Evolutionary conservation across 1,140 invertebrate genomes (phyloP), one percentile per base, ranked within the genome.

Genomic region (Zaprionus ghesquierei): DNA sequence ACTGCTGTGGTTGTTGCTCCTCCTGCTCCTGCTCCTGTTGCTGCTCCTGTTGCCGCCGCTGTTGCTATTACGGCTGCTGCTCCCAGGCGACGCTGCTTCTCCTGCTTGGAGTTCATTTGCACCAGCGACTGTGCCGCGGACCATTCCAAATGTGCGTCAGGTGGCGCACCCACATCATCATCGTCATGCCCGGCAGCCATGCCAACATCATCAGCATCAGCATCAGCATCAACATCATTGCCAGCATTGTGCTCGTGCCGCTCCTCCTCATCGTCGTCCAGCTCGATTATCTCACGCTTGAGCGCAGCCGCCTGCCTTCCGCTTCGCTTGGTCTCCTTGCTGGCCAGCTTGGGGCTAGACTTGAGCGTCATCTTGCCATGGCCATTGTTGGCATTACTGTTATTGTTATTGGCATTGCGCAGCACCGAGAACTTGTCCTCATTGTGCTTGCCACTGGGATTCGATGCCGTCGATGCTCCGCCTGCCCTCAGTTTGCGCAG

Each of bases 81-180:
- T 56, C 69, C 81, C 35, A 77, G 51, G 44, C 75, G 60, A 5
- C 82, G 71, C 51, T 87, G 85, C 46, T 91, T 89, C 41, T 91
- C 90, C 56, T 91, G 90, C 51, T 91, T 91, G 38, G 81, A 81
- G 72, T 89, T 91, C 90, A 91, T 91, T 75, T 91, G 90, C 49
- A 91, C 90, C 20, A 91, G 46, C 10, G 90, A 91, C 44, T 91
- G 90, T 29, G 90, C 90, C n/a, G 90, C 90, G 3, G 90, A 90
- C 90, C 90, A 91, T 61, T 91, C 90, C 50, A 91, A 56, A 27
- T 90, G 74, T 27, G 63, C 77, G 10, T 73, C 70, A 18, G 70
- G 29, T 13, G 63, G 59, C 18, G 54, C 72, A 2, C n/a, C 41
- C 41, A 22, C 71, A 35, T 66, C 49, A 38, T 59, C 62, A 12